Base-by-base conservation (phyloP, 2,888 invertebrate genomes). In the Apamea monoglypha region DNA sequence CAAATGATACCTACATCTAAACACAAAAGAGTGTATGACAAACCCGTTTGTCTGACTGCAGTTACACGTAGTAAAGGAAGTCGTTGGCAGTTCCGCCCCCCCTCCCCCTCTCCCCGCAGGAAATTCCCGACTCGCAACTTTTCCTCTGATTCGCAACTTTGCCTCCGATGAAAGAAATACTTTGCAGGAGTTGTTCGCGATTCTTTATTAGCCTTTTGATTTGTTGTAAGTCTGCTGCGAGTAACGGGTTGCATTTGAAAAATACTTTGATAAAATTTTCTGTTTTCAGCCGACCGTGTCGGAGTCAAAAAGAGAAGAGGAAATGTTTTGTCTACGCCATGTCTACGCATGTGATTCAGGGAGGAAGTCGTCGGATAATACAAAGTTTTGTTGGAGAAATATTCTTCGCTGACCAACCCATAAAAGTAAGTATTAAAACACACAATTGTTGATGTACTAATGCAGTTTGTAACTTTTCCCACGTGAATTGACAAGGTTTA, bases 131-230 rank as follows among this genome's bases (percentile, higher is more conserved):
- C 93, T 93, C 87, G 90, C 88, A 93, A 94, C 93, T 94, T 92
- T 88, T 88, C 90, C 90, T 89, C 50, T 56, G 81, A 56, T 56
- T 74, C 88, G 90, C 88, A 93, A 94, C 93, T 94, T 92, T 88
- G 88, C 90, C 90, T 88, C 88, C 93, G 91, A 91, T 92, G 93
- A 95, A 96, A 96, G 95, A 95, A 96, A 96, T 95, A 94, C 95
- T 95, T 94, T 80, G 78, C 64, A 84, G 88, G 81, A 91, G 89
- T 92, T 92, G 90, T 92, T 89, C 88, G 90, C 87, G 87, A 88
- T 90, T 91, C 93, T 93, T 94, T 95, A 94, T 95, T 94, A 92
- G 93, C 89, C 91, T 92, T 93, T 92, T 91, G 90, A 92, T 92
- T 92, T 92, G 91, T 91, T 91, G 90, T 86, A 90, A 91, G 90